These are phyloP conservation scores for Axis porcinus DNA, from an alignment of 2,113 vertebrate genomes.

Conservation along the genomic window DNA sequence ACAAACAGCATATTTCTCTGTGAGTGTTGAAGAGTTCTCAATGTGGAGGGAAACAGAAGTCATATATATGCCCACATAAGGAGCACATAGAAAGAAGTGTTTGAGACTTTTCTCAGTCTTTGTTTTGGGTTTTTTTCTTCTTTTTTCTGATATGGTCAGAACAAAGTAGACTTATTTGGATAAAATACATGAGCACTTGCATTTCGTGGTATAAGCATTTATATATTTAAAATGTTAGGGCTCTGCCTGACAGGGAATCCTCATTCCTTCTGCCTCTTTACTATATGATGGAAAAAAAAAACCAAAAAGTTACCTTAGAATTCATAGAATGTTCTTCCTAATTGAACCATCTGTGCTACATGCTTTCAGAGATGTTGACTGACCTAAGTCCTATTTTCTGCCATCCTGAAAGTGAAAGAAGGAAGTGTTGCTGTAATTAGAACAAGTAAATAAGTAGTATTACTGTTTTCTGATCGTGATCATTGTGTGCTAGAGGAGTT, in stretches of 20 bases:
- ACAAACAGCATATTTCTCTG: neutral
- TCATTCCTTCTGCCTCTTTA: neutral
- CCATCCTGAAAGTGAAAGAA: slow-evolving; percentile 5
- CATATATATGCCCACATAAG: neutral
- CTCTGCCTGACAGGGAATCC: neutral
- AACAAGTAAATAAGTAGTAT: neutral
- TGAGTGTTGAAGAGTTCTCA: neutral
- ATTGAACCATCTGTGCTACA: neutral
- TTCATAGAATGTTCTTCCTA: neutral
- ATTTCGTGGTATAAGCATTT: slow-evolving; percentile 4
- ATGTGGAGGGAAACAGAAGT: neutral
- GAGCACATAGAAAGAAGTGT: neutral
- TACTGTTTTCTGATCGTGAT: neutral
- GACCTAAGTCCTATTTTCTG: neutral
- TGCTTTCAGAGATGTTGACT: neutral
- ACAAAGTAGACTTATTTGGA: neutral
- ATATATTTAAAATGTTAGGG: neutral
- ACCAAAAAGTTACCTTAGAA: neutral
- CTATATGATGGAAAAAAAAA: neutral
- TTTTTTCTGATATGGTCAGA: neutral
- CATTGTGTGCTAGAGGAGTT: neutral
- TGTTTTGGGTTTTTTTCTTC: neutral
- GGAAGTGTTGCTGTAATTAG: neutral
- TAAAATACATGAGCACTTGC: neutral
- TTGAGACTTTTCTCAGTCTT: neutral